Evolutionary conservation across 2,113 vertebrate genomes (phyloP), one percentile per base, ranked within the genome.

Genomic region (Herpetotheres cachinnans): DNA sequence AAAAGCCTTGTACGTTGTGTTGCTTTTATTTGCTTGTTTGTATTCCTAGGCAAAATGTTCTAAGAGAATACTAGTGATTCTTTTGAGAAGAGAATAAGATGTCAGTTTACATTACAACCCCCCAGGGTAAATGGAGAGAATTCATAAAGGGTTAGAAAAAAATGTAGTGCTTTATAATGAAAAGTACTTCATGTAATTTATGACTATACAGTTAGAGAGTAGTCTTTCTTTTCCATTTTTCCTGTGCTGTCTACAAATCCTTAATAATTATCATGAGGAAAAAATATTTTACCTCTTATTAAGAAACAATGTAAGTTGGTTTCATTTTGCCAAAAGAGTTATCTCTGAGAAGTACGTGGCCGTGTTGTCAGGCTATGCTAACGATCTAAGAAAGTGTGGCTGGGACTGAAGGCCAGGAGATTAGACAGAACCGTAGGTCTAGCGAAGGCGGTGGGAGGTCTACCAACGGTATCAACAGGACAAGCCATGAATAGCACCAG

Each of bases 111-210:
- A 96, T 98, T 98, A 98, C 96, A 97, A 93, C 76, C 91, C 98
- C 93, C 96, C 73, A 95, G 97, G 98, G 97, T 97, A 95, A 97
- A 96, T 44, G 56, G 87, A 98, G 94, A 97, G 85, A 97, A 98
- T 98, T 98, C 97, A 97, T 97, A 98, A 97, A 98, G 95, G 88
- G 86, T 96, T 96, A 95, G 85, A 93, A 95, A 97, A 96, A 98
- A 98, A 96, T 86, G 93, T 91, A 85, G 78, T 96, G 80, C 78
- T 98, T 97, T 97, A 96, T 98, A 98, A 98, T 97, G 97, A 98
- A 98, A 98, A 74, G 96, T 94, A 97, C 92, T 95, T 98, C 93
- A 22, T 96, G 93, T 97, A 98, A 98, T 98, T 98, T 98, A 98
- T 97, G 97, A 91, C 93, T 97, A 78, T 80, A 95, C 94, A 97